Evolutionary conservation across 2,888 invertebrate genomes (phyloP).

Genomic region (Cyaniris semiargus): DNA sequence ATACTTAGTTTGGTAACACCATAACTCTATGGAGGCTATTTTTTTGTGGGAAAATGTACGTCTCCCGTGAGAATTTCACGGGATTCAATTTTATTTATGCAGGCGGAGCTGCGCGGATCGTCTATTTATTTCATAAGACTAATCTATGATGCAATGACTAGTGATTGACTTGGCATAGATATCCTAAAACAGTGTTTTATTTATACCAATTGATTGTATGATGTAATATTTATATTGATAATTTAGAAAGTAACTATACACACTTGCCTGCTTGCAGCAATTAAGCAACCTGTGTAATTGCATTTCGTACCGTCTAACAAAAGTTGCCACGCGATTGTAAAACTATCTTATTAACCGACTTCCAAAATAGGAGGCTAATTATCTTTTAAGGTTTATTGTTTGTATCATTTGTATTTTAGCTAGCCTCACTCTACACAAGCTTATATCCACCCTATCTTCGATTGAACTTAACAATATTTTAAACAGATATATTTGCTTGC

Average conservation of each 20-base stretch:
- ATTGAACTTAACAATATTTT: neutral
- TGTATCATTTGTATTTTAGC: neutral
- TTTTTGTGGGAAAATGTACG: too few species aligned
- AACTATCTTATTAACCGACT: neutral
- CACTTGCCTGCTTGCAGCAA: neutral
- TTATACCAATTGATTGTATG: neutral
- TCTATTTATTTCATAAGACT: neutral
- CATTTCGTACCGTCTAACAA: neutral
- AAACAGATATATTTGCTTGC: neutral
- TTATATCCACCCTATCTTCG: too few species aligned
- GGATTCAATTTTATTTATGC: too few species aligned
- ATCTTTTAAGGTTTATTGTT: neutral
- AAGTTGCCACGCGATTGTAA: constrained; percentile 9
- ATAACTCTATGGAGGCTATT: too few species aligned
- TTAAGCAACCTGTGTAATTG: neutral
- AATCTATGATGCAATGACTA: neutral
- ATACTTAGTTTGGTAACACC: too few species aligned
- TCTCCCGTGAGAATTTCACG: too few species aligned
- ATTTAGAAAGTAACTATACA: neutral
- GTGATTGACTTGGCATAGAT: neutral
- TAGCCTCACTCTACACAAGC: neutral
- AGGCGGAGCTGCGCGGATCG: neutral
- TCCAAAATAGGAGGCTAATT: neutral
- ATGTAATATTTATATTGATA: neutral
- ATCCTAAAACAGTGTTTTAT: neutral